Conservation (phyloP, 1,140 invertebrate species). For the Conus betulinus region DNA sequence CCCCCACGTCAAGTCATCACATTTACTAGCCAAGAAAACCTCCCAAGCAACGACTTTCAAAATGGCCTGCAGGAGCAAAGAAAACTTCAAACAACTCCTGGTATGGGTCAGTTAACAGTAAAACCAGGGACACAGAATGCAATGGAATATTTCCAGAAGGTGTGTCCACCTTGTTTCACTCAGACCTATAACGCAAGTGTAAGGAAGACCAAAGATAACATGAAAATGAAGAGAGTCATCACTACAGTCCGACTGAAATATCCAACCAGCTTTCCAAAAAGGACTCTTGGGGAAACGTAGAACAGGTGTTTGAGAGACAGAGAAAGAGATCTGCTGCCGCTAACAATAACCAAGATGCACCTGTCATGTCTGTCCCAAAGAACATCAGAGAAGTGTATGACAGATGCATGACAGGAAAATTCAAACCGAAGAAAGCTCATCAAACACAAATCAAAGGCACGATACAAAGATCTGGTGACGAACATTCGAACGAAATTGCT, state of each 20-base stretch:
- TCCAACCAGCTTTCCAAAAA: background rate
- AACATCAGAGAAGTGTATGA: background rate
- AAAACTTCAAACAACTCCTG: background rate
- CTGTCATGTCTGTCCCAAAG: background rate
- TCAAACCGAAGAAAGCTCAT: background rate
- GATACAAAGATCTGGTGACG: background rate
- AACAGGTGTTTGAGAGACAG: slow-evolving; percentile 1
- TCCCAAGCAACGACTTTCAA: background rate
- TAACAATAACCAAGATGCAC: background rate
- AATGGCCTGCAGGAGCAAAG: background rate
- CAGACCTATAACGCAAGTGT: background rate
- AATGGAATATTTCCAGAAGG: background rate
- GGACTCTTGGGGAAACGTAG: background rate
- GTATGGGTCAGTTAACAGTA: background rate
- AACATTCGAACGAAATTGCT: background rate
- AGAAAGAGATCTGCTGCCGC: background rate
- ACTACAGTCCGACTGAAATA: background rate
- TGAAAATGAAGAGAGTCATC: background rate
- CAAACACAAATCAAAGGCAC: background rate
- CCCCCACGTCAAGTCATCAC: background rate
- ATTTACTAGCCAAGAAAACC: background rate
- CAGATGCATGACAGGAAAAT: background rate
- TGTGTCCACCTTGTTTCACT: background rate
- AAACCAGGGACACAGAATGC: background rate
- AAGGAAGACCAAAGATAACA: background rate